phyloP scores from a whole-genome alignment of 2,797 vertebrate species.

The Lepilemur septentrionalis region DNA sequence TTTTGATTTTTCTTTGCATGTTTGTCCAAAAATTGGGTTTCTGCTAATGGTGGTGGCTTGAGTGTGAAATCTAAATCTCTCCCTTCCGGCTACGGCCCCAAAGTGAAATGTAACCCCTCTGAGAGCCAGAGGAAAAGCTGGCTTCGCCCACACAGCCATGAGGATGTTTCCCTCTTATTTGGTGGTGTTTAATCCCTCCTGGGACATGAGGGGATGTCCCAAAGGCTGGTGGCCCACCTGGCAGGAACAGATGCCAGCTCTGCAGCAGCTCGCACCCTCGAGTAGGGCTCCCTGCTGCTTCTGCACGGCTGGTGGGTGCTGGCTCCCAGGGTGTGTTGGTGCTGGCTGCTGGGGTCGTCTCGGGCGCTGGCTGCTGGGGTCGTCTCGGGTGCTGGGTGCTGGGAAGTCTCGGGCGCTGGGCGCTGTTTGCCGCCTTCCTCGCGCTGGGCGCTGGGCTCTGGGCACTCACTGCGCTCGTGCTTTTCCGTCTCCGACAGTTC shows the following conservation, averaged over 20 bases:
- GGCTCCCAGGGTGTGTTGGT: not conserved
- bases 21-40: slow-evolving; percentile 59
- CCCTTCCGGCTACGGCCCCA: not conserved
- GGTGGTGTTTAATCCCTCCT: not conserved
- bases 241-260: not conserved
- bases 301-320: not conserved
- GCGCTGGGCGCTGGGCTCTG: slow-evolving; percentile 70
- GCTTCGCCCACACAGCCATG: not conserved
- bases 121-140: not conserved
- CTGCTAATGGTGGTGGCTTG: not conserved
- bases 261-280: fast-evolving
- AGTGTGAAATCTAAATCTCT: not conserved
- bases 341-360: not conserved
- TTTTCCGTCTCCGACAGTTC: slow-evolving; percentile 91
- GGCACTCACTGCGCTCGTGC: slow-evolving; percentile 86
- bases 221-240: not conserved
- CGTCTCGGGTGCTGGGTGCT: not conserved
- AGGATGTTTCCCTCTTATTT: not conserved
- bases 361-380: fast-evolving
- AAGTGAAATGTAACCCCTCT: not conserved
- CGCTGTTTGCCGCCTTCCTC: slow-evolving; percentile 52
- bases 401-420: not conserved
- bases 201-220: not conserved
- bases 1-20: slow-evolving; percentile 66
- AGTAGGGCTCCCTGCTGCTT: not conserved